Base-by-base conservation (phyloP, 2,113 vertebrate genomes). In the Campylomormyrus tamandua region DNA sequence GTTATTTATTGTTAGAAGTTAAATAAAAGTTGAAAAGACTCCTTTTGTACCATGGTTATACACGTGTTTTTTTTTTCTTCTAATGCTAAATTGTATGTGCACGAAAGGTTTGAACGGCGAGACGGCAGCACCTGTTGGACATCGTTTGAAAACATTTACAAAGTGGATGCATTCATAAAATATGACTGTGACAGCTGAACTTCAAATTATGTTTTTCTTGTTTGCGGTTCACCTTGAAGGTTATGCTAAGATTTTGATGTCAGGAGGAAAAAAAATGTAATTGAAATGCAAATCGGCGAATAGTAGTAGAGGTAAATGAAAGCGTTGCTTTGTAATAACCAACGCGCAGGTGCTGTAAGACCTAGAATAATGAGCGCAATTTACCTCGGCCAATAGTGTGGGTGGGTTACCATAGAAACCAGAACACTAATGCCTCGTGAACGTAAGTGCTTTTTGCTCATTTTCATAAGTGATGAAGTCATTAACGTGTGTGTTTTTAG, bases 331-430 rank as follows among this genome's bases (percentile, higher is more conserved):
- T 87, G 49, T 52, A 53, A 53, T 87, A 53, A 52, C 62, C 62
- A 52, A 19, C 35, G 48, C 46, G 21, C 85, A 87, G 83, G 83
- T 84, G 45, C 42, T 84, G 42, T 13, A 46, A 84, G 21, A 9
- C 45, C 45, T 19, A n/a, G 21, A 84, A 48, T 46, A 84, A 84
- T 48, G 83, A 85, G 46, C 42, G 42, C 83, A 21, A 52, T 87
- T 35, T 52, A 31, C 46, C 49, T 52, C 84, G 9, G 46, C 45
- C 49, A 3, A 19, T 31, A 87, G 49, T 35, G 84, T 87, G 49
- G 84, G 84, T 52, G 84, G 49, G 84, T 87, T 87, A 87, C 84
- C 84, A 87, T 31, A 31, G 46, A 50, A 52, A 87, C 48, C 84
- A 87, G 84, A 87, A 53, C 49, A 87, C 85, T 87, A 52, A 87